Evolutionary conservation across 2,797 vertebrate genomes (phyloP), one percentile per base, ranked within the genome.

Genomic region (Ctenopoma multispine): DNA sequence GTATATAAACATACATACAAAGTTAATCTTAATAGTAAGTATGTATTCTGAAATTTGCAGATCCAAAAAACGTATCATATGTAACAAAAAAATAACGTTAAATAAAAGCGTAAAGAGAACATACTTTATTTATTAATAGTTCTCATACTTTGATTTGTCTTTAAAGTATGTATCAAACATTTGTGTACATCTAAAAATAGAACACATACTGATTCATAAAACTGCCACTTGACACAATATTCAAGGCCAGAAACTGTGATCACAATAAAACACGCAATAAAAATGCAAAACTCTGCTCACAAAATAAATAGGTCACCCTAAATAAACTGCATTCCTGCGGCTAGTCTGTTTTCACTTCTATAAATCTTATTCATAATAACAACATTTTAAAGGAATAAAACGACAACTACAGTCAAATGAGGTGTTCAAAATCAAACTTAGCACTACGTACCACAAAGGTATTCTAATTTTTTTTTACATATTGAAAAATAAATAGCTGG

Each of bases 141-240:
- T 72, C 3, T 49, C 57, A 60, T 9, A 48, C 5, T 69, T 61
- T 47, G 21, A 47, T 31, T 12, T 11, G 20, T 31, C 54, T 62
- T 55, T 53, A 51, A 57, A 40, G 20, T 69, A 69, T 57, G 10
- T 18, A 60, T 75, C 1, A 57, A 34, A 43, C 44, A 47, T 34
- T 13, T 61, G n/a, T 69, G n/a, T 24, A 69, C 0, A 62, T 48
- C 36, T 18, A 21, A 44, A 69, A 63, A 81, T 48, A 48, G 36
- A 58, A 63, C 47, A 63, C 47, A 59, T 36, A 63, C 4, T 50
- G 57, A 69, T 75, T 63, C 61, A 55, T 59, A 75, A 56, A 78
- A 80, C 4, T 54, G 24, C 51, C 49, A 83, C 40, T 10, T 62
- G 40, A 64, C 64, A 75, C 23, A 21, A 49, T 21, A 34, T 27